phyloP scores from a whole-genome alignment of 2,113 vertebrate species.

The Atrichornis clamosus region DNA sequence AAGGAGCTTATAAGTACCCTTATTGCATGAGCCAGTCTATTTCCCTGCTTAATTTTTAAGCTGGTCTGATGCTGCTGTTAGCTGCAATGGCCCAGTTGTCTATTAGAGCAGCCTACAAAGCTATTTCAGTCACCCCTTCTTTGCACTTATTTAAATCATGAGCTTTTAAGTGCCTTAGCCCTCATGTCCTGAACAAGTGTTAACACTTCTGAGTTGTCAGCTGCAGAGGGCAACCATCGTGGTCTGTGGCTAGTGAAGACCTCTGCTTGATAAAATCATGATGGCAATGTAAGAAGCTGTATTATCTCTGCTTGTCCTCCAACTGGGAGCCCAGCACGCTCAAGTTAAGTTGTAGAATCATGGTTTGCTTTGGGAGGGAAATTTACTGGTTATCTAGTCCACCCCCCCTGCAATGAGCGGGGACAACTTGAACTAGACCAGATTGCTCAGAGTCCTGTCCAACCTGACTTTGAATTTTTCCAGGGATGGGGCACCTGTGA shows the following conservation, averaged over 20 bases:
- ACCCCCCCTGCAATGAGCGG: background rate
- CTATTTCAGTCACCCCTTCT: background rate
- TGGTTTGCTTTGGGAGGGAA: background rate
- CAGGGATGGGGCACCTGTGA: background rate
- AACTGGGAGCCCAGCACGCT: background rate
- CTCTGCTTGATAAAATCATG: background rate
- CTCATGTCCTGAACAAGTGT: background rate
- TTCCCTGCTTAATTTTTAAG: constrained; percentile 42
- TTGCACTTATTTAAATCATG: background rate
- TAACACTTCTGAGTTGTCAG: background rate
- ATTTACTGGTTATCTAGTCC: background rate
- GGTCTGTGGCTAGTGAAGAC: background rate
- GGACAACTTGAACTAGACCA: background rate
- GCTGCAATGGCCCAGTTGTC: background rate
- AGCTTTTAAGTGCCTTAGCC: constrained; percentile 43
- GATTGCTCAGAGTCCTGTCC: background rate
- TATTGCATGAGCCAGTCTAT: background rate
- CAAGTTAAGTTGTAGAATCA: background rate
- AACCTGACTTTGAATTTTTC: background rate
- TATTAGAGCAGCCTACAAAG: background rate
- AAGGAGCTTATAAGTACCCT: constrained; percentile 23
- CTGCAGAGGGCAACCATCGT: background rate
- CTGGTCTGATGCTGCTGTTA: constrained; percentile 23
- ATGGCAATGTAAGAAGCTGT: background rate
- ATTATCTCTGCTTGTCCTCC: background rate